phyloP scores from a whole-genome alignment of 2,797 vertebrate genomes.

The Morelia viridis region DNA sequence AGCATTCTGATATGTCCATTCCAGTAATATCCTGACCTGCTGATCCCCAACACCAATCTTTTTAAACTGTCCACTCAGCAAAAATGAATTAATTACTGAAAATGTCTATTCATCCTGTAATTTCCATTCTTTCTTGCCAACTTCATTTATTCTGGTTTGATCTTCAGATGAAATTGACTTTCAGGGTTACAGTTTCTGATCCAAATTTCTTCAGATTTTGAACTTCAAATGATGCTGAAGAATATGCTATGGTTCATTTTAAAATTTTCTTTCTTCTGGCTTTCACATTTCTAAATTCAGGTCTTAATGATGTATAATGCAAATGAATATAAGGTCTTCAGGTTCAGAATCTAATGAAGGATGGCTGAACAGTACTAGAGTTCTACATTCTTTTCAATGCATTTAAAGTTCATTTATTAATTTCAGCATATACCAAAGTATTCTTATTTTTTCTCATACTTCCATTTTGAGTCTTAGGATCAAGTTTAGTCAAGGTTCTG shows the following conservation, averaged over 20 bases:
- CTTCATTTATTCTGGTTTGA: background rate
- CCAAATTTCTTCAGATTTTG: background rate
- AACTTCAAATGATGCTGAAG: background rate
- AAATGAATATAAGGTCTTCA: conserved; percentile 8
- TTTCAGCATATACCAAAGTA: background rate
- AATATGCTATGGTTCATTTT: background rate
- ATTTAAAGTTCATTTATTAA: background rate
- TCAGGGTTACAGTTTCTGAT: background rate
- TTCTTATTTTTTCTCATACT: background rate
- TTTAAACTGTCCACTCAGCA: background rate
- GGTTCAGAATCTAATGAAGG: background rate
- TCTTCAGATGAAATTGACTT: background rate
- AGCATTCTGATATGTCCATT: background rate
- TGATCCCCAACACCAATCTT: background rate
- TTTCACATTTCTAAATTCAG: background rate
- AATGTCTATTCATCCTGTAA: background rate
- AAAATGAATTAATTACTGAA: background rate
- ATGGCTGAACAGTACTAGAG: background rate
- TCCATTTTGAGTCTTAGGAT: background rate
- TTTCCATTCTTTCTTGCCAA: background rate
- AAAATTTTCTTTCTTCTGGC: conserved; percentile 1
- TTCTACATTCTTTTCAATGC: background rate
- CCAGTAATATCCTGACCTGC: background rate
- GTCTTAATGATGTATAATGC: background rate
- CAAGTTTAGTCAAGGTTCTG: background rate